Base-by-base conservation (phyloP, 2,797 vertebrate genomes). In the Enteromius fasciolatus region DNA sequence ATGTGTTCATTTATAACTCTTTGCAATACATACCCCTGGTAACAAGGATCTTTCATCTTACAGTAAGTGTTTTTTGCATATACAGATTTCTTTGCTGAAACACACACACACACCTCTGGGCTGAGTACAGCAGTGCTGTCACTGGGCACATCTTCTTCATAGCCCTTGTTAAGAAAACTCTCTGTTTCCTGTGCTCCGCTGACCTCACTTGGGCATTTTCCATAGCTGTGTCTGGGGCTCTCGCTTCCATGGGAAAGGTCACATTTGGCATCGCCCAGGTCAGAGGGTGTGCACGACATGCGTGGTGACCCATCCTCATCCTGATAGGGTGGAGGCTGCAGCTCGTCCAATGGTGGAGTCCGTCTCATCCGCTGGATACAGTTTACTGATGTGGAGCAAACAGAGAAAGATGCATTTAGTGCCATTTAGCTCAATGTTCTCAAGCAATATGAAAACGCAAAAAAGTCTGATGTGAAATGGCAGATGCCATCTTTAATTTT, bases 331-430 rank as follows among this genome's bases (percentile, higher is more conserved):
- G 97, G 98, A 0, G 98, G 98, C 92, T 99, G 98, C 68, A 99
- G 93, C 89, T 99, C 98, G 73, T 99, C 98, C 88, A 99, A 92
- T 0, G 97, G 97, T 11, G 97, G 98, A 0, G 97, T 98, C 83
- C 95, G 94, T 90, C 97, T 96, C 97, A 99, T 98, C 88, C 98
- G 95, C 94, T 99, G 98, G 90, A 99, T 99, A 90, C 96, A 97
- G 94, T 97, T 97, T 0, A 94, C 98, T 97, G 89, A 83, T 79
- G 92, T 91, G 10, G 17, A 20, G 59, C 5, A 92, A 87, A 69
- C 4, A 46, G n/a, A 41, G 17, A 61, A 23, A 70, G 39, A 72
- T 41, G 28, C 18, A 74, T 81, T 81, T 64, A 50, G 28, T 46
- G 25, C 23, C 28, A 17, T 57, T 80, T 69, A 70, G 10, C 15